Conservation (phyloP, 2,888 invertebrate genomes). For the Mellilla xanthometata region DNA sequence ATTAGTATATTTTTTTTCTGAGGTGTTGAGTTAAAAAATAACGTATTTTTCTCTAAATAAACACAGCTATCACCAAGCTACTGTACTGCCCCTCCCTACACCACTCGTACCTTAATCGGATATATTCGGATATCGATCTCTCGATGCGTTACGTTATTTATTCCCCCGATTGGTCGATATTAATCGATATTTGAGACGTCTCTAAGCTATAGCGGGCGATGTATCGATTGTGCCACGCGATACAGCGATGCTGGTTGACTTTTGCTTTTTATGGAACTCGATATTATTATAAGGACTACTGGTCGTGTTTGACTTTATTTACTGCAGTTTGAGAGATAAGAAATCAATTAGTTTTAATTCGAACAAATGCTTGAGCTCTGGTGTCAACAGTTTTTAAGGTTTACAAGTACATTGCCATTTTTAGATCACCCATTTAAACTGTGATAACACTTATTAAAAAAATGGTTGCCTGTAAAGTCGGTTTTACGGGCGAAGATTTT, state of each 20-base stretch:
- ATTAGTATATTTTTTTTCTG: too few relatives aligned
- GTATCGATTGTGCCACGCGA: slow-evolving; percentile 21
- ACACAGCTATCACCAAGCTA: too few relatives aligned
- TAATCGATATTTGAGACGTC: slow-evolving; percentile 58
- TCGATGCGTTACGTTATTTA: slow-evolving; percentile 56
- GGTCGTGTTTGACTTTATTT: slow-evolving; percentile 21
- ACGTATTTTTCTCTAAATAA: too few relatives aligned
- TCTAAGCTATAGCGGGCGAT: slow-evolving; percentile 39
- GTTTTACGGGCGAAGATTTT: too few relatives aligned
- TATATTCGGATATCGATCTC: slow-evolving; percentile 57
- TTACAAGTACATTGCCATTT: too few relatives aligned
- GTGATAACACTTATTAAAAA: too few relatives aligned
- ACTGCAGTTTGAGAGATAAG: slow-evolving; percentile 24
- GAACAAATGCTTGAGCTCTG: too few relatives aligned
- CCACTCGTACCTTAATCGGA: slow-evolving; percentile 48
- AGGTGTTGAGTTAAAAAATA: too few relatives aligned
- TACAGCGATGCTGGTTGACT: slow-evolving; percentile 9
- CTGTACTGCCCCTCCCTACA: neutral
- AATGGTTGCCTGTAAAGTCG: too few relatives aligned
- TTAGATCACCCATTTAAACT: too few relatives aligned
- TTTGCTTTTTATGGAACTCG: slow-evolving; percentile 19
- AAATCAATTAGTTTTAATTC: slow-evolving; percentile 29
- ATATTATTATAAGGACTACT: slow-evolving; percentile 25
- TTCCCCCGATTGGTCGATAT: slow-evolving; percentile 56
- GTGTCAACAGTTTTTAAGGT: too few relatives aligned